These are phyloP conservation scores for Leptodactylus fuscus DNA, from an alignment of 2,113 vertebrate genomes.

Conservation along the genomic window DNA sequence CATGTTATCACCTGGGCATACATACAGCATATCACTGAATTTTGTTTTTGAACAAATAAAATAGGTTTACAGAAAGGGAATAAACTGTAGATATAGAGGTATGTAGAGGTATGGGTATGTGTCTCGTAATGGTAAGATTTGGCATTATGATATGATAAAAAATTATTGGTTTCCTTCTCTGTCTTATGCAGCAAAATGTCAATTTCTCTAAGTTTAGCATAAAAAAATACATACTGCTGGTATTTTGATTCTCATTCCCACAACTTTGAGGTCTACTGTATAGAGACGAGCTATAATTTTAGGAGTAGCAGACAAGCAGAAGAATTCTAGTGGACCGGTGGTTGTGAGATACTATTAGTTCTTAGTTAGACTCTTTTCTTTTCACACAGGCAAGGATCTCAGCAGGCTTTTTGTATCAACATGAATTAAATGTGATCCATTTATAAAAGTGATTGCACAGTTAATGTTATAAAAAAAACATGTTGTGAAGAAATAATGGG, in stretches of 20 bases:
- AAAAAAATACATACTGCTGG: too few species aligned
- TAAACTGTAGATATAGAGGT: not conserved
- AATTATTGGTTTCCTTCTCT: not conserved
- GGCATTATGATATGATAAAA: not conserved
- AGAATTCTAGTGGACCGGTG: not conserved
- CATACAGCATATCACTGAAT: not conserved
- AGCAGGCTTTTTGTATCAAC: not conserved
- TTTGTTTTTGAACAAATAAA: not conserved
- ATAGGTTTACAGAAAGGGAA: not conserved
- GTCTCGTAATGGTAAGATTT: not conserved
- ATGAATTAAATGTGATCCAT: not conserved
- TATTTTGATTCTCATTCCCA: not conserved
- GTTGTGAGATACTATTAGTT: not conserved
- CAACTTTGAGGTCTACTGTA: not conserved
- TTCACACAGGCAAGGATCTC: not conserved
- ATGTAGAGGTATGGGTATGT: not conserved
- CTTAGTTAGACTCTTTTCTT: not conserved
- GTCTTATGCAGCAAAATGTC: not conserved
- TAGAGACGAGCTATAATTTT: not conserved
- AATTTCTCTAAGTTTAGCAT: not conserved
- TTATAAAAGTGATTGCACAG: not conserved
- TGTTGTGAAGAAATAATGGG: not conserved
- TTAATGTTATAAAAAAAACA: not conserved
- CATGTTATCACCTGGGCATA: conserved; percentile 32
- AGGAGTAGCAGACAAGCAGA: not conserved